These are phyloP conservation scores for Dromococcyx pavoninus DNA, from an alignment of 2,797 vertebrate genomes.

Conservation along the genomic window DNA sequence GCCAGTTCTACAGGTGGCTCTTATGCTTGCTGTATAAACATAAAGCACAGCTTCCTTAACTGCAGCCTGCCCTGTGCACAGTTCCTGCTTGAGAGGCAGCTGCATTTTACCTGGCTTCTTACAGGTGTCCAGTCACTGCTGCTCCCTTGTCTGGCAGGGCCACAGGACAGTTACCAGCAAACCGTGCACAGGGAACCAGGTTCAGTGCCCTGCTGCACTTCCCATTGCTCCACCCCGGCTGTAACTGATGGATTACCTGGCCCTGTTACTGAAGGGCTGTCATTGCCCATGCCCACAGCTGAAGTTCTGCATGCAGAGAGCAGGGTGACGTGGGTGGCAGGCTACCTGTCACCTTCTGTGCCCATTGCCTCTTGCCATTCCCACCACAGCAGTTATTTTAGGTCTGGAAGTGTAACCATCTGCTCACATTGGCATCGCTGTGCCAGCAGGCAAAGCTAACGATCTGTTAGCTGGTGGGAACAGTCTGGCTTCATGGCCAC, in stretches of 20 bases:
- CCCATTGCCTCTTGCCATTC: not conserved
- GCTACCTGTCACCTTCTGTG: not conserved
- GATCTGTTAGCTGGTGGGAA: not conserved
- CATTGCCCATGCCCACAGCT: not conserved
- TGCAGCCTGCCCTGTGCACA: rapidly evolving
- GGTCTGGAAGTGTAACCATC: not conserved
- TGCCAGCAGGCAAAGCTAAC: not conserved
- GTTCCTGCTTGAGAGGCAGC: not conserved
- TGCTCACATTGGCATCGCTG: not conserved
- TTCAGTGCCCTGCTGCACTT: not conserved
- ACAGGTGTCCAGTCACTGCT: not conserved
- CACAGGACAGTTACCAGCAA: not conserved
- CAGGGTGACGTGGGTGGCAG: not conserved
- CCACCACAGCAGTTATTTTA: not conserved
- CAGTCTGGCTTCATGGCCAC: not conserved
- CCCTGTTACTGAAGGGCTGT: not conserved
- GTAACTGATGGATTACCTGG: not conserved
- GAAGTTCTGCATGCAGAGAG: not conserved
- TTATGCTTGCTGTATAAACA: not conserved
- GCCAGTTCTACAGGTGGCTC: not conserved
- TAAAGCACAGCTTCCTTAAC: not conserved
- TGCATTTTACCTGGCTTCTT: not conserved
- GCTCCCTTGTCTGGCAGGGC: not conserved
- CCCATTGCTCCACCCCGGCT: not conserved
- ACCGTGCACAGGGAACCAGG: rapidly evolving